A percentile compares a stretch with the other conserved stretches of the same genome.
These are phyloP conservation scores for Macrobrachium rosenbergii DNA, from an alignment of 1,140 invertebrate species.

Conservation along the genomic window DNA sequence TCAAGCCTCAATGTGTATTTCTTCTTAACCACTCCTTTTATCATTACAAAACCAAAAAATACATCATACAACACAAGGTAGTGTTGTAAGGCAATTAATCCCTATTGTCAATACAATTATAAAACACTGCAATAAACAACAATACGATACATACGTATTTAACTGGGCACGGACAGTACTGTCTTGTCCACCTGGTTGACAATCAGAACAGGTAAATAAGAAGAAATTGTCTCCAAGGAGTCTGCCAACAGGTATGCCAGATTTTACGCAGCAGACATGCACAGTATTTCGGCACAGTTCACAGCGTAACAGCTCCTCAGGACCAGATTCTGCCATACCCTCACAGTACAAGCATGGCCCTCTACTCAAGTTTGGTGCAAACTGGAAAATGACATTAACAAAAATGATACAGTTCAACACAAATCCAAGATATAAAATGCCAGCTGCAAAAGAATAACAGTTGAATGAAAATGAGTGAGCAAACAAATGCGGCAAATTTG, in stretches of 20 bases:
- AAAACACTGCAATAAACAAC: neutral
- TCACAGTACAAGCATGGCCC: conserved; percentile 5
- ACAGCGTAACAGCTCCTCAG: neutral
- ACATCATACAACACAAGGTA: too few species aligned
- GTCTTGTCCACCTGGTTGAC: neutral
- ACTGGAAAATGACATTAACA: neutral
- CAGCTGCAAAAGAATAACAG: too few species aligned
- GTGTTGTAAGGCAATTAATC: too few species aligned
- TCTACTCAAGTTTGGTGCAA: conserved; percentile 10
- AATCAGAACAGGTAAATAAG: neutral
- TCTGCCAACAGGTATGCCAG: neutral
- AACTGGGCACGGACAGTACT: neutral
- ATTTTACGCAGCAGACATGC: neutral
- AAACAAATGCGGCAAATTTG: too few species aligned
- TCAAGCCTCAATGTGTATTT: too few species aligned
- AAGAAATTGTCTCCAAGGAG: conserved; percentile 17
- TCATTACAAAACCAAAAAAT: too few species aligned
- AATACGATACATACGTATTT: neutral
- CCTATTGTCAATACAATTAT: neutral
- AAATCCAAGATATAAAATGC: too few species aligned
- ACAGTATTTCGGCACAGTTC: neutral
- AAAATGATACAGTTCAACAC: too few species aligned
- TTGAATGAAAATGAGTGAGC: too few species aligned
- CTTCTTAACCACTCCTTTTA: too few species aligned
- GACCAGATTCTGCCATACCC: neutral